phyloP scores from a whole-genome alignment of 2,797 vertebrate species.

The Allochrocebus solatus region DNA sequence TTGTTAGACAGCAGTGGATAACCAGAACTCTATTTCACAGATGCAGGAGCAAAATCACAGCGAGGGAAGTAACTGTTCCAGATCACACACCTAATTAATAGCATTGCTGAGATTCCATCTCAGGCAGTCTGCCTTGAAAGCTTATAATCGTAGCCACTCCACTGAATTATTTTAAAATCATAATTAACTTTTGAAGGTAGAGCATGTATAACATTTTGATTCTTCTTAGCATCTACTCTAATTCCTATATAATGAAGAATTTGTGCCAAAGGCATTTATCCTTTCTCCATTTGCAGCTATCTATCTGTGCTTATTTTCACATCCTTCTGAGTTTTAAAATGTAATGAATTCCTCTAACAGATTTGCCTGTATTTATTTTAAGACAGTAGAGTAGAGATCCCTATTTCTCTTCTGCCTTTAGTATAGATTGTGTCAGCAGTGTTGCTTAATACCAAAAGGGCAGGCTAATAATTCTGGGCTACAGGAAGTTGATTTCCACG shows the following conservation, averaged over 20 bases:
- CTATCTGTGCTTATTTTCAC: constrained; percentile 41
- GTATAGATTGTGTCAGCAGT: constrained; percentile 39
- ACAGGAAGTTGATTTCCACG: constrained; percentile 39
- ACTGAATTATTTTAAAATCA: constrained; percentile 60
- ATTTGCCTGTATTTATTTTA: constrained; percentile 52
- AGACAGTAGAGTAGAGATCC: not conserved
- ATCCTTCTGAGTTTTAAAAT: constrained; percentile 63
- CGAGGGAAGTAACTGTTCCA: not conserved
- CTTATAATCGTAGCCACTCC: constrained; percentile 47
- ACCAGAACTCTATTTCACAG: not conserved
- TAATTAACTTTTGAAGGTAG: constrained; percentile 54
- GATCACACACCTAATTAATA: constrained; percentile 40
- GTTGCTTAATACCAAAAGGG: constrained; percentile 5
- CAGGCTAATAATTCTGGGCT: constrained; percentile 28
- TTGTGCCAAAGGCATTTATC: not conserved
- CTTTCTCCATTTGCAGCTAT: constrained; percentile 1
- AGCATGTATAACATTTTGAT: constrained; percentile 39
- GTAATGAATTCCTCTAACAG: constrained; percentile 17
- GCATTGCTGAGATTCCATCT: not conserved
- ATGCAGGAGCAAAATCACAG: not conserved
- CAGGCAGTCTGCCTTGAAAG: constrained; percentile 31
- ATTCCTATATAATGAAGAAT: constrained; percentile 68
- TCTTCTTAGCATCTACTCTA: constrained; percentile 50
- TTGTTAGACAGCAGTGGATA: not conserved
- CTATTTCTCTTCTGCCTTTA: constrained; percentile 34